Evolutionary conservation across 2,888 invertebrate species (phyloP).

Genomic region (Scaptodrosophila latifasciaeformis): DNA sequence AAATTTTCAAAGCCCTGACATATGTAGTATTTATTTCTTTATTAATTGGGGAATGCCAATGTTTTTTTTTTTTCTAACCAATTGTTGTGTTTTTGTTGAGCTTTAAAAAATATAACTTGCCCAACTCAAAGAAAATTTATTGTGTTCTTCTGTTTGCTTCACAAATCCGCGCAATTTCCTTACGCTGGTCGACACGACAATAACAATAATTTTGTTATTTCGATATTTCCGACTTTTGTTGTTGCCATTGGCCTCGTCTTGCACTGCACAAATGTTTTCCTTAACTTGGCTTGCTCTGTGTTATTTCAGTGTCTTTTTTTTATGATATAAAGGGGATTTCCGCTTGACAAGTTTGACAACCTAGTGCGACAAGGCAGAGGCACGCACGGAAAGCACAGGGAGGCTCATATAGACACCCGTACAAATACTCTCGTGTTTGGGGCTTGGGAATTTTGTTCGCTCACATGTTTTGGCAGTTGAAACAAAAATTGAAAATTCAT

Average conservation of each 20-base stretch:
- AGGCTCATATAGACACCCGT: background rate
- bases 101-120: constrained; percentile 31
- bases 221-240: constrained; percentile 46
- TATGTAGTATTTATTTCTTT: too few relatives aligned
- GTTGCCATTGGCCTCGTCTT: background rate
- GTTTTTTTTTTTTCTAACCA: too few relatives aligned
- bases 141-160: too few relatives aligned
- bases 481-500: constrained; percentile 61
- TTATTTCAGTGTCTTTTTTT: constrained; percentile 22
- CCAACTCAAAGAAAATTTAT: too few relatives aligned
- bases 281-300: background rate
- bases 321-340: constrained; percentile 60
- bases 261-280: constrained; percentile 13
- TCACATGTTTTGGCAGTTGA: constrained; percentile 41
- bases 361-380: constrained; percentile 23
- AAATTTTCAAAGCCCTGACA: too few relatives aligned
- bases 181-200: constrained; percentile 36
- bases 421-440: constrained; percentile 20
- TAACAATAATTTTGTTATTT: constrained; percentile 69
- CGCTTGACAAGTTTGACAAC: constrained; percentile 66
- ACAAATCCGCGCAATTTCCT: constrained; percentile 57
- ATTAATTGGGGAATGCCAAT: too few relatives aligned
- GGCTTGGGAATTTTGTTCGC: too few relatives aligned
- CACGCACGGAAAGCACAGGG: constrained; percentile 1
- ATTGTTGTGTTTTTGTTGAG: too few relatives aligned